A percentile compares a stretch with the other conserved stretches of the same genome.
phyloP scores from a whole-genome alignment of 30 jellyfish, hydroid and myxozoan genomes.

The Chrysaora quinquecirrha region DNA sequence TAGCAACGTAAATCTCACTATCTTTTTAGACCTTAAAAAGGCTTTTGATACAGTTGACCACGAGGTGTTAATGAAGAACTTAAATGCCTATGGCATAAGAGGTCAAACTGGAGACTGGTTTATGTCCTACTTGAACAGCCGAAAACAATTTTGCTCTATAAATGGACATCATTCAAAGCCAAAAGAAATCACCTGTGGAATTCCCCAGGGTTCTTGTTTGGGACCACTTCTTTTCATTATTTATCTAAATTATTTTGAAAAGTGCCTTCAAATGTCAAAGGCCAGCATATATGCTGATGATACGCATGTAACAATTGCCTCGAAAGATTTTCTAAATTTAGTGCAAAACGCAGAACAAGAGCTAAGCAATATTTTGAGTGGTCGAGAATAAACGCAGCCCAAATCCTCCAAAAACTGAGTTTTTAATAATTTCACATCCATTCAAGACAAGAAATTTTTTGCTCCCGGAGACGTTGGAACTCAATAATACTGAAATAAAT shows the following conservation, averaged over 20 bases:
- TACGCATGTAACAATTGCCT: neutral
- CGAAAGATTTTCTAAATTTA: neutral
- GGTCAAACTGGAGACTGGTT: neutral
- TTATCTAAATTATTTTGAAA: too few species aligned
- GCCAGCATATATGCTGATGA: too few species aligned
- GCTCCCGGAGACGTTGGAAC: neutral
- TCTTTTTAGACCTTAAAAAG: constrained; percentile 20
- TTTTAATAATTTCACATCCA: neutral
- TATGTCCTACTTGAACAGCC: too few species aligned
- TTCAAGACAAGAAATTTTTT: neutral
- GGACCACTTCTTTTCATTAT: too few species aligned
- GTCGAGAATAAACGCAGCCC: neutral
- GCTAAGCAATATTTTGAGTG: neutral
- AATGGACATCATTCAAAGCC: neutral
- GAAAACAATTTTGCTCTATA: neutral
- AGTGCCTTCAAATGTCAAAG: too few species aligned
- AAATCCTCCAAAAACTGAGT: neutral
- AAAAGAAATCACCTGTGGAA: too few species aligned
- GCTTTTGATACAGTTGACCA: constrained; percentile 52
- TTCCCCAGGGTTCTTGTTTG: too few species aligned
- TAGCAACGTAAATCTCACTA: constrained; percentile 5
- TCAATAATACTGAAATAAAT: neutral
- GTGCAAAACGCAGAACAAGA: too few species aligned
- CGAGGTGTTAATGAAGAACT: neutral
- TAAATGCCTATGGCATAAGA: neutral